Evolutionary conservation across 2,797 vertebrate species (phyloP).

Genomic region (Octomys mimax): DNA sequence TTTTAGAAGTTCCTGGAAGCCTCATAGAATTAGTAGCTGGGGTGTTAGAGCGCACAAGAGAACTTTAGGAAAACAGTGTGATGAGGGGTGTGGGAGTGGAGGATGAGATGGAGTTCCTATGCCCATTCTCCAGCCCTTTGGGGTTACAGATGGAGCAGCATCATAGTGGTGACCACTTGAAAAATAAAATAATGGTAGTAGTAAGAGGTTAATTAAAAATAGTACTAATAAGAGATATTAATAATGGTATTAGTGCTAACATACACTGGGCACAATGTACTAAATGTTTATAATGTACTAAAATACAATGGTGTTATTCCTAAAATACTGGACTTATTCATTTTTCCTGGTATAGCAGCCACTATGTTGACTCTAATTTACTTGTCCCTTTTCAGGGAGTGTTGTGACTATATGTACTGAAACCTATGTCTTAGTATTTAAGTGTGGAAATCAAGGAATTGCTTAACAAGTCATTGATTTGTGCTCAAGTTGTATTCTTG

Average conservation of each 20-base stretch:
- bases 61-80: background rate
- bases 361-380: background rate
- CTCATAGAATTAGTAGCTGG: background rate
- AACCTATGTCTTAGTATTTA: background rate
- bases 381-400: background rate
- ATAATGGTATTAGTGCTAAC: background rate
- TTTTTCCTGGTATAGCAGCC: background rate
- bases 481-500: slow-evolving; percentile 11
- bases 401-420: background rate
- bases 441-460: background rate
- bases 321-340: background rate
- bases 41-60: background rate
- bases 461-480: slow-evolving; percentile 24
- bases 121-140: background rate
- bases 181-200: background rate
- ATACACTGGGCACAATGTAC: background rate
- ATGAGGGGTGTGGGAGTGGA: background rate
- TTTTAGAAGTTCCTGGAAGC: background rate
- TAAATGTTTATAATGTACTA: background rate
- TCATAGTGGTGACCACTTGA: background rate
- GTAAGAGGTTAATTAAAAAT: background rate
- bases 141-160: background rate
- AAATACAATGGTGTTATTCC: background rate
- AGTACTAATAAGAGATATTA: background rate
- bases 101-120: background rate